These are phyloP conservation scores for Pangasius mekongensis DNA, from an alignment of 2,797 vertebrate genomes.

Conservation along the genomic window DNA sequence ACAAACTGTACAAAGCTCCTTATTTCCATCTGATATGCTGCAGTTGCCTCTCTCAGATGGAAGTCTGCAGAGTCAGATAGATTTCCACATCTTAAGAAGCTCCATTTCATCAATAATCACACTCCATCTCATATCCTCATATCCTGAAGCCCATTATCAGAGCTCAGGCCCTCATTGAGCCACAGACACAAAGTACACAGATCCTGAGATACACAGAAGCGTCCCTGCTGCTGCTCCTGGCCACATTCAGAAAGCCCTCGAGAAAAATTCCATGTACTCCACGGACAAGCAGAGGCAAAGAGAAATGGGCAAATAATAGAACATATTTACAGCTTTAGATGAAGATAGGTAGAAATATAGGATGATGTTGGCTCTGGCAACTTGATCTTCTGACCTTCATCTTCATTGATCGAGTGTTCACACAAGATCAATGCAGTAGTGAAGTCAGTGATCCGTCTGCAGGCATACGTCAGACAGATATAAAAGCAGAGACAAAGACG, in stretches of 20 bases:
- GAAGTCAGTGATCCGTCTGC: background rate
- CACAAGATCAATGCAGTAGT: background rate
- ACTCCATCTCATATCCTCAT: constrained; percentile 55
- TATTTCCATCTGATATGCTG: constrained; percentile 38
- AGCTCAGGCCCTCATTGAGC: constrained; percentile 53
- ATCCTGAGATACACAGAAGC: constrained; percentile 35
- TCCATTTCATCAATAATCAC: constrained; percentile 50
- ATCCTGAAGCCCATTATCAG: constrained; percentile 52
- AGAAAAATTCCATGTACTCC: constrained; percentile 56
- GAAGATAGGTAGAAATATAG: background rate
- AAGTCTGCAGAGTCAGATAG: constrained; percentile 38
- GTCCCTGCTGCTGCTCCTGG: background rate
- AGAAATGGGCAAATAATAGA: constrained; percentile 1
- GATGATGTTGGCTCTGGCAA: background rate
- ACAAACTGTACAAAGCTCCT: constrained; percentile 38
- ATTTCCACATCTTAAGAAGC: constrained; percentile 24
- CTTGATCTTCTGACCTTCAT: background rate
- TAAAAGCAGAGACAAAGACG: background rate
- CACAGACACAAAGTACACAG: constrained; percentile 60
- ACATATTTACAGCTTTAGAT: constrained; percentile 4
- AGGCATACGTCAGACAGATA: too few relatives aligned
- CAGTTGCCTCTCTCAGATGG: constrained; percentile 34
- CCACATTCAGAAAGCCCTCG: constrained; percentile 17
- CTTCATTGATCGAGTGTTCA: background rate
- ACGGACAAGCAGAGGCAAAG: constrained; percentile 29